A percentile compares a stretch with the other conserved stretches of the same genome.
phyloP scores from a whole-genome alignment of 2,888 invertebrate genomes.

The Idaea straminata region DNA sequence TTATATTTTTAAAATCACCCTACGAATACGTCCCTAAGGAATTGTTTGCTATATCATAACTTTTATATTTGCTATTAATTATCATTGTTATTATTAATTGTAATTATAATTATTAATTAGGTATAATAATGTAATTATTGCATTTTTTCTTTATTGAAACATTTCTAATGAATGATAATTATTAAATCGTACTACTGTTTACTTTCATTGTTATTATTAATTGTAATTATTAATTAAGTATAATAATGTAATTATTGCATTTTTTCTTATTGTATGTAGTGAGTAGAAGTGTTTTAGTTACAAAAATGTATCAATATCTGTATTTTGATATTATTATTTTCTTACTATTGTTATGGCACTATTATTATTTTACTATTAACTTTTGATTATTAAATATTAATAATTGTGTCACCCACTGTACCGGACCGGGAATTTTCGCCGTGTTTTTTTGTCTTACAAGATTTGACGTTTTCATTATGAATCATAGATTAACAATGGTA shows the following conservation, averaged over 20 bases:
- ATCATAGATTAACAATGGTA: too few species aligned
- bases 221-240: neutral
- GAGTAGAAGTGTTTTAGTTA: neutral
- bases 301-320: neutral
- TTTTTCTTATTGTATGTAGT: neutral
- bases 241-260: neutral
- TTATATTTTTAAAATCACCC: too few species aligned
- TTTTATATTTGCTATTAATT: neutral
- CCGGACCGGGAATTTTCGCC: too few species aligned
- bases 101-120: neutral
- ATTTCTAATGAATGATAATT: too few species aligned
- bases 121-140: neutral
- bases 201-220: neutral
- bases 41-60: neutral
- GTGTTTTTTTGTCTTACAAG: too few species aligned
- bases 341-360: too few species aligned
- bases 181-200: neutral
- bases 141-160: neutral
- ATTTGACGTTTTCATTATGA: too few species aligned
- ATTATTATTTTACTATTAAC: neutral
- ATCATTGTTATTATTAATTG: neutral
- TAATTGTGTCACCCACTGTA: neutral
- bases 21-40: too few species aligned
- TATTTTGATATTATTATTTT: neutral
- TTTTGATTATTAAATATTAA: conserved; percentile 22